phyloP scores from a whole-genome alignment of 1,140 invertebrate genomes.

The Achroia grisella region DNA sequence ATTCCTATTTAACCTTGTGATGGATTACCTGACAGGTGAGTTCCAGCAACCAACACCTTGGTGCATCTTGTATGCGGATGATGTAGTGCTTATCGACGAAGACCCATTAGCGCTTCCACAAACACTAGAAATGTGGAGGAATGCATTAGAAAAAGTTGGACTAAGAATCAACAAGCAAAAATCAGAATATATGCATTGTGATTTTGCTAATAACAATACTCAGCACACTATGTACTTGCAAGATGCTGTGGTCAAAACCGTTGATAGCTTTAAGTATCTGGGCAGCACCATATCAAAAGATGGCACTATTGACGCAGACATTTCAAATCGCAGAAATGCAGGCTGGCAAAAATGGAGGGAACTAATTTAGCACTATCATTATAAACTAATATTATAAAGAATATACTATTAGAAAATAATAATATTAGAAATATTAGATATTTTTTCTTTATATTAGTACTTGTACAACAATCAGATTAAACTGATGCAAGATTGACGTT shows the following conservation, averaged over 20 bases:
- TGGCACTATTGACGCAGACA: constrained; percentile 1
- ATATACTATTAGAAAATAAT: no score
- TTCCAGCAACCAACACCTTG: constrained; percentile 3
- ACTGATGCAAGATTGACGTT: no score
- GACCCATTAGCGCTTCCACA: not conserved
- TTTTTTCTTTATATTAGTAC: no score
- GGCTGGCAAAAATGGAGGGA: constrained; percentile 14
- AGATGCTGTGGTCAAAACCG: not conserved
- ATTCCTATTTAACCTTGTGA: constrained; percentile 11
- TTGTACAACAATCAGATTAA: no score
- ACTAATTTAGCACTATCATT: no score
- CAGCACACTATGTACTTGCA: not conserved
- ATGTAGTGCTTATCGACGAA: constrained; percentile 7
- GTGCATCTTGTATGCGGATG: constrained; percentile 6
- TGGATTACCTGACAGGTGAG: constrained; percentile 9
- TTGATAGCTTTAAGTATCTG: not conserved
- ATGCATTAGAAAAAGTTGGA: constrained; percentile 4
- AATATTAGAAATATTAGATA: no score
- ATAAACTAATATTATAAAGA: no score
- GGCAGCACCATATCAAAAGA: not conserved
- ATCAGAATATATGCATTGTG: constrained; percentile 12
- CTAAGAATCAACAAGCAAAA: constrained; percentile 11
- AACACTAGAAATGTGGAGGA: not conserved
- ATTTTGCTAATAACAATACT: not conserved
- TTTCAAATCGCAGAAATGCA: constrained; percentile 2